phyloP scores from a whole-genome alignment of 2,113 vertebrate genomes.

The Daphoenositta chrysoptera region DNA sequence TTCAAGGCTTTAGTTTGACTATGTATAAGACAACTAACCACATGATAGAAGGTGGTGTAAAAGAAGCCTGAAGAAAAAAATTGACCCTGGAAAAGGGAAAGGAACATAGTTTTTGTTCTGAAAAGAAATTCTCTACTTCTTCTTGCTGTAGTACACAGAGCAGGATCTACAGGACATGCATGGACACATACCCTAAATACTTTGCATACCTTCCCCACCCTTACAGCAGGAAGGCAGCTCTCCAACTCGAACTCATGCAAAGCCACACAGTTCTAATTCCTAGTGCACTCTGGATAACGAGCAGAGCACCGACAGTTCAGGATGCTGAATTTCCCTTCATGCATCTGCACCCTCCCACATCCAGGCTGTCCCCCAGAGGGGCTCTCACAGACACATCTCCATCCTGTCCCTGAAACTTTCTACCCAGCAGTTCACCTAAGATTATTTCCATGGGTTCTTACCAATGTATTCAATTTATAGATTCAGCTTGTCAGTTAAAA shows the following conservation, averaged over 20 bases:
- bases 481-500: not conserved
- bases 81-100: not conserved
- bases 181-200: constrained; percentile 3
- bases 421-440: not conserved
- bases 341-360: not conserved
- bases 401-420: not conserved
- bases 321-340: not conserved
- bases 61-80: not conserved
- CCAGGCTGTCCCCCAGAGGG: not conserved
- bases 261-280: not conserved
- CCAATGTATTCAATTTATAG: not conserved
- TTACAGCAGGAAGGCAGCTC: not conserved
- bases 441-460: not conserved
- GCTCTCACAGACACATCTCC: not conserved
- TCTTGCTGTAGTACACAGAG: not conserved
- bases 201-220: constrained; percentile 23
- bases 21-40: not conserved
- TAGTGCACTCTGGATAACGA: not conserved
- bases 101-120: not conserved
- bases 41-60: not conserved
- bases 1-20: not conserved
- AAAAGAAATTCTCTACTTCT: not conserved
- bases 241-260: not conserved
- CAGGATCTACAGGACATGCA: not conserved
- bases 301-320: not conserved